Evolutionary conservation across 1,140 invertebrate species (phyloP).

Genomic region (Stenopsyche tienmushanensis): DNA sequence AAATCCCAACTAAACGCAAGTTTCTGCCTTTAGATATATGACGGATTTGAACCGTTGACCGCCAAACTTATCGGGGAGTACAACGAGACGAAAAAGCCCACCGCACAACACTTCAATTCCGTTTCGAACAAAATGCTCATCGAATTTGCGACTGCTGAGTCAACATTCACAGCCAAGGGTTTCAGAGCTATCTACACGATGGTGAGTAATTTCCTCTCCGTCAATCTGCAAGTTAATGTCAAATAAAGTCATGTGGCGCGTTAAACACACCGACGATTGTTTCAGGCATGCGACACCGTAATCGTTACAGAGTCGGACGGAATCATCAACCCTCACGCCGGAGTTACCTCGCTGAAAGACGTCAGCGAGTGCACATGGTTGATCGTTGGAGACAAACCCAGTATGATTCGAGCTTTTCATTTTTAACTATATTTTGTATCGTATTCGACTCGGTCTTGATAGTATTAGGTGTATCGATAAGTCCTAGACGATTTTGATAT

Average conservation of each 20-base stretch:
- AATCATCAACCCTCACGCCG: slow-evolving; percentile 45
- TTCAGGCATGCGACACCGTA: slow-evolving; percentile 66
- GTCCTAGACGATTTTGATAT: too few relatives aligned
- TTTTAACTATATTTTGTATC: background rate
- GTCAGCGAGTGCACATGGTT: slow-evolving; percentile 62
- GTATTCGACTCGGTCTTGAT: too few relatives aligned
- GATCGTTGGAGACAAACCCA: slow-evolving; percentile 56
- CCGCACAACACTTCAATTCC: slow-evolving; percentile 48
- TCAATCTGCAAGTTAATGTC: background rate
- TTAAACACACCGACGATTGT: too few relatives aligned
- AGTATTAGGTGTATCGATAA: too few relatives aligned
- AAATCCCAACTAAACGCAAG: too few relatives aligned
- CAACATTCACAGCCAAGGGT: slow-evolving; percentile 63
- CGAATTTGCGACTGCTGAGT: slow-evolving; percentile 53
- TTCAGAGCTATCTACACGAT: slow-evolving; percentile 68
- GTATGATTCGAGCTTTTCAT: background rate
- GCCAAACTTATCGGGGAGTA: background rate
- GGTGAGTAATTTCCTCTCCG: slow-evolving; percentile 32
- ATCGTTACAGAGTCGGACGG: slow-evolving; percentile 62
- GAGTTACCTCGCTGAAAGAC: background rate
- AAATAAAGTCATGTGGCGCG: too few relatives aligned
- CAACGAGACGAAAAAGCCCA: background rate
- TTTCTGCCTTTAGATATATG: slow-evolving; percentile 21
- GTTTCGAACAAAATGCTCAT: slow-evolving; percentile 64
- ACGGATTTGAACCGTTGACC: background rate